Percentiles rank a stretch among this genome's conserved stretches.
These are phyloP conservation scores for Macrophya alboannulata DNA, from an alignment of 2,888 invertebrate species.

Conservation along the genomic window DNA sequence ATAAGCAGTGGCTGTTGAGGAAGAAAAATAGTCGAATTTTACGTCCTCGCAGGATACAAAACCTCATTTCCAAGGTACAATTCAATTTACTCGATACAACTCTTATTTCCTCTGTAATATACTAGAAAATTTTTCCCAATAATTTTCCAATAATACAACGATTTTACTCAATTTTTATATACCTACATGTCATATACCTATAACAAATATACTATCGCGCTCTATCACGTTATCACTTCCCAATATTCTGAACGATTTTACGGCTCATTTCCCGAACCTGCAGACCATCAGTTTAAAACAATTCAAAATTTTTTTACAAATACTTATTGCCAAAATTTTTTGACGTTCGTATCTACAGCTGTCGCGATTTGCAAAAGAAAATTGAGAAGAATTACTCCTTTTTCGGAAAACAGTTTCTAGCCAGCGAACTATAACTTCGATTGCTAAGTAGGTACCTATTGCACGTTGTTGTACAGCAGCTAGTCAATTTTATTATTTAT, in stretches of 20 bases:
- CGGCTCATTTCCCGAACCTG: background rate
- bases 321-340: no score
- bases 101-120: slow-evolving; percentile 1
- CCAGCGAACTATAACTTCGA: background rate
- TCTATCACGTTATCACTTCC: background rate
- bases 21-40: slow-evolving; percentile 45
- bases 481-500: background rate
- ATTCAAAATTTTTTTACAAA: background rate
- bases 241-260: background rate
- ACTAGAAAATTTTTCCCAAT: slow-evolving; percentile 16
- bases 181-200: background rate
- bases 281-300: background rate
- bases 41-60: background rate
- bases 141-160: slow-evolving; percentile 30
- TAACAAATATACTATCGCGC: background rate
- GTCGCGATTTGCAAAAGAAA: no score
- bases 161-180: background rate
- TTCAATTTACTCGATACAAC: slow-evolving; percentile 51
- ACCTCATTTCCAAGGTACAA: slow-evolving; percentile 7
- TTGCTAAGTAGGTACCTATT: background rate
- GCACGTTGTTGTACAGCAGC: background rate
- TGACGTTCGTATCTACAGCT: no score
- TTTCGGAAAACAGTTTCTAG: background rate
- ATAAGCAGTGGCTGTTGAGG: background rate
- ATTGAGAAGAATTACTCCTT: background rate